Base-by-base conservation (phyloP, 2,888 invertebrate species). In the Ctenicera cuprea region DNA sequence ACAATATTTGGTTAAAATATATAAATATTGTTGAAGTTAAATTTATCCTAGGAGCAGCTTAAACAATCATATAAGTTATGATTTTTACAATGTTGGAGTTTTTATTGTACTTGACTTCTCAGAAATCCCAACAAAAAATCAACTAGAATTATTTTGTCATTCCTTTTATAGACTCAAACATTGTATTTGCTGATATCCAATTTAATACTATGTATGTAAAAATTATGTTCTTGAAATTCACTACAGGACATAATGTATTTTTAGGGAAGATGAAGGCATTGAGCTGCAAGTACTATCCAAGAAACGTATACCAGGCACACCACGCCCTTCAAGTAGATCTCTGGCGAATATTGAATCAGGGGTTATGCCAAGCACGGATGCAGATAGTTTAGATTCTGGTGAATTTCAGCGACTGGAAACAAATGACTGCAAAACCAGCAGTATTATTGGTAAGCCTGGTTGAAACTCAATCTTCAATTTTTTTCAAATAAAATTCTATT, bases 231-330 rank as follows among this genome's bases (percentile, higher is more conserved):
- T n/a, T n/a, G n/a, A n/a, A n/a, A n/a, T n/a, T n/a, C n/a, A n/a
- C n/a, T 12, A 38, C 38, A 38, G 1, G 9, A 38, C 2, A 4
- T 38, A 12, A 7, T 45, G 11, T 12, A 45, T 76, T 84, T 86
- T 71, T 83, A 93, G 94, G 77, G 92, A 92, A 80, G 93, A 93
- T 79, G 95, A 95, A 87, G 94, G 94, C 50, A 94, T 96, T 85
- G 95, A 96, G 87, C 90, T 96, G 90, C 93, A 94, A 87, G 93
- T 94, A 77, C 86, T 96, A 69, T 59, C 71, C 0, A 84, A 80
- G 71, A 85, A 86, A 77, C 73, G 79, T 85, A 87, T 68, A 61
- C 85, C 86, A 73, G 85, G 83, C 69, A 85, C 87, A 0, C 83
- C 89, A 0, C 87, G 90, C 63, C 90, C 89, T 52, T 90, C 90